Conservation (phyloP, 1,140 invertebrate genomes). For the Fopius arisanus region DNA sequence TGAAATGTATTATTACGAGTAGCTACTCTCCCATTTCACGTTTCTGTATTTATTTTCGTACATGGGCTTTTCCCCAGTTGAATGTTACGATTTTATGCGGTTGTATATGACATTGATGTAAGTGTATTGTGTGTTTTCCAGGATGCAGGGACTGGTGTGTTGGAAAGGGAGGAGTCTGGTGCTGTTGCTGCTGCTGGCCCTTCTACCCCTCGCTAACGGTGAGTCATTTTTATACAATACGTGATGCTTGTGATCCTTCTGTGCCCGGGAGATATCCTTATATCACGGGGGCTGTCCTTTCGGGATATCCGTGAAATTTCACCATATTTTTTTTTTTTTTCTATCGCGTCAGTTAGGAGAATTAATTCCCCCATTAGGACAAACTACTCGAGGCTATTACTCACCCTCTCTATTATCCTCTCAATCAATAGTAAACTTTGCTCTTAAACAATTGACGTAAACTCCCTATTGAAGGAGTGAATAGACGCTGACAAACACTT, state of each 20-base stretch:
- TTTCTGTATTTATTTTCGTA: neutral
- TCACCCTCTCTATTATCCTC: too few species aligned
- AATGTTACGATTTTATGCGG: conserved; percentile 4
- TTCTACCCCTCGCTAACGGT: conserved; percentile 56
- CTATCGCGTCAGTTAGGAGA: too few species aligned
- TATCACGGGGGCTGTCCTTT: neutral
- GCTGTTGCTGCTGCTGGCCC: conserved; percentile 47
- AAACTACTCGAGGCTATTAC: too few species aligned
- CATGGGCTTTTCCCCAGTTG: neutral
- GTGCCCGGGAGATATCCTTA: neutral
- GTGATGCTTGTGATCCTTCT: conserved; percentile 28
- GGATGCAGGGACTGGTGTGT: conserved; percentile 56
- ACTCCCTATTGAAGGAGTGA: too few species aligned
- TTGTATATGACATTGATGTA: conserved; percentile 21
- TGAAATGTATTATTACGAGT: conserved; percentile 4
- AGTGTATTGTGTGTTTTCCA: conserved; percentile 46
- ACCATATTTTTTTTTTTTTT: neutral
- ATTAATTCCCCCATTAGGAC: neutral
- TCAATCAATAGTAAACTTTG: too few species aligned
- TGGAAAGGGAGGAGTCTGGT: conserved; percentile 50
- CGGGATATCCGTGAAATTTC: neutral
- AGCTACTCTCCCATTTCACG: neutral
- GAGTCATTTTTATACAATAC: conserved; percentile 51
- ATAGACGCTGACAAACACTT: too few species aligned
- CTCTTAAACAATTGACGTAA: too few species aligned